Evolutionary conservation across 1,140 invertebrate species (phyloP), one percentile per base, ranked within the genome.

Genomic region (Parapsyche elsis): DNA sequence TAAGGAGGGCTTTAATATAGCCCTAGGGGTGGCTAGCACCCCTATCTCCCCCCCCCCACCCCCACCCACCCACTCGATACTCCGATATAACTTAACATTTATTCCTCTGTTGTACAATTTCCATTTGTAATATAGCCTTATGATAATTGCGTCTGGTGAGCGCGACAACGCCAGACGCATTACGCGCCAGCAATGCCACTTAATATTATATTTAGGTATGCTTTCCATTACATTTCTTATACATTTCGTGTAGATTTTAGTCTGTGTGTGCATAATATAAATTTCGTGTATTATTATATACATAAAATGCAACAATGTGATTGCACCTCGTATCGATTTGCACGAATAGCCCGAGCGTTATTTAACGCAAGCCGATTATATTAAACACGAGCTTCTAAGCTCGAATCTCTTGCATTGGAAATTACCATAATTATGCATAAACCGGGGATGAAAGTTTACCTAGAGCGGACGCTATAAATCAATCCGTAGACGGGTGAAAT

Each of bases 81-180:
- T 64, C 79, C 79, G 59, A 75, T 80, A 80, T 74, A 61, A 75
- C 79, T 80, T 75, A 75, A 80, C 79, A 80, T 80, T 80, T 80
- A 80, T 80, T 80, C 49, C 71, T 67, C 71, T 80, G 70, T 71
- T 74, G 70, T 74, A 79, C 49, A 82, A 71, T 82, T 82, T 79
- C 78, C 77, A 71, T 78, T 79, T 61, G 81, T 82, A 80, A 82
- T 82, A 80, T 80, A 80, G 79, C 79, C 81, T 82, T 82, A 82
- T 82, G 78, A 82, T 82, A 82, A 82, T 82, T 80, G 79, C 81
- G 70, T 71, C 78, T 53, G 45, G 46, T n/a, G 78, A 59, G 53
- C 23, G 64, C 24, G 64, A 30, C 23, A 53, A 53, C 49, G 10
- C 24, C 73, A 71, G 70, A 71, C 70, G 70, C 23, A 71, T 71